These are phyloP conservation scores for Physeter macrocephalus DNA, from an alignment of 2,113 vertebrate genomes.

Conservation along the genomic window DNA sequence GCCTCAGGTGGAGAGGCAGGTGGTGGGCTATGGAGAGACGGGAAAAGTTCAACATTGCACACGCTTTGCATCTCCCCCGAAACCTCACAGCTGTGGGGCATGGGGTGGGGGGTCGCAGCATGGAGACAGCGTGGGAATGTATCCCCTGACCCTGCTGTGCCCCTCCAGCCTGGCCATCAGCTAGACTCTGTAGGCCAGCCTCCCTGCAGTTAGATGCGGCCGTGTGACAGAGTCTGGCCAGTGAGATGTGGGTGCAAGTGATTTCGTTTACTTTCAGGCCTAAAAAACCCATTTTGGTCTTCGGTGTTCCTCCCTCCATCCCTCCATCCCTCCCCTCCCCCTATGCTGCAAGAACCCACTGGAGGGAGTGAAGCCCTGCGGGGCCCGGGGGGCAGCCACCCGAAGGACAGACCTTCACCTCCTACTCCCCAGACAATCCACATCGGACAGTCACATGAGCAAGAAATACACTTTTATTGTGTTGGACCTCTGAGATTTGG, in stretches of 20 bases:
- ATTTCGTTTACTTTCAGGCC: neutral
- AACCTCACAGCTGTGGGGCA: neutral
- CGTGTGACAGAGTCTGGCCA: too few relatives aligned
- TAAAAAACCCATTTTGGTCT: neutral
- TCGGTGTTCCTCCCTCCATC: neutral
- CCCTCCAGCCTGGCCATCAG: neutral
- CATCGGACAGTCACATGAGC: neutral
- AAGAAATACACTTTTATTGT: too few relatives aligned
- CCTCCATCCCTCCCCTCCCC: fast-evolving
- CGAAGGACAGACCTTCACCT: neutral
- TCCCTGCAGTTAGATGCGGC: neutral
- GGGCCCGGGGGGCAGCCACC: fast-evolving
- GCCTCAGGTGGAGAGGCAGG: neutral
- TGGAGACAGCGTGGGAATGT: neutral
- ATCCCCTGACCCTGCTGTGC: fast-evolving
- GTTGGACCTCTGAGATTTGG: neutral
- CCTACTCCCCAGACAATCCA: fast-evolving
- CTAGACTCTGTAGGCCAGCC: neutral
- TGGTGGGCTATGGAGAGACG: fast-evolving
- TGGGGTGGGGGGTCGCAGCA: fast-evolving
- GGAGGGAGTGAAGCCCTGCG: neutral
- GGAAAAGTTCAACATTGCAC: fast-evolving
- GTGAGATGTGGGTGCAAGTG: neutral
- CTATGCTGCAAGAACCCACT: neutral
- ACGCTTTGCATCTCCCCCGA: fast-evolving